Evolutionary conservation across 64 coral and sea anemone species (phyloP), one percentile per base, ranked within the genome.

Genomic region (Montipora capricornis): DNA sequence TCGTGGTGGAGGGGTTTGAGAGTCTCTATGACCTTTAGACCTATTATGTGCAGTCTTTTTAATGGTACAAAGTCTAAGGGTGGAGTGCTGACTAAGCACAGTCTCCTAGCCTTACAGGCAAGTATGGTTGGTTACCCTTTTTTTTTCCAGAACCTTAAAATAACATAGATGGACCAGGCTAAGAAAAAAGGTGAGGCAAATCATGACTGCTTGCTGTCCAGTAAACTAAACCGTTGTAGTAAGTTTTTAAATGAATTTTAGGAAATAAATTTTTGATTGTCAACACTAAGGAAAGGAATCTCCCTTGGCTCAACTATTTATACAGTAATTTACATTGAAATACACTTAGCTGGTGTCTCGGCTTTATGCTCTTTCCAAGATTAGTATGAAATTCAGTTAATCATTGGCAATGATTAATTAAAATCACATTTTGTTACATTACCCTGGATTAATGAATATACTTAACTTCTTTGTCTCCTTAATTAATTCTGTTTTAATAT

Each of bases 331-430:
- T 64, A 64, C 60, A 29, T 29, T 29, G 26, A 29, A 29, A 29
- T 29, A 29, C 26, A 29, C 26, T 29, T 29, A 29, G 26, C 0
- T 64, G 60, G 60, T 64, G 9, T 64, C 60, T 64, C 60, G 0
- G 60, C 60, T 64, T 12, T 64, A 15, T 12, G 60, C 60, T 64
- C 60, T 64, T 64, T 64, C 60, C 60, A 64, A 64, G 60, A 64
- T 76, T 73, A 73, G 74, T 44, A 76, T 76, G 22, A 37, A 44
- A 76, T 6, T 73, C 37, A 77, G 44, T 77, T 49, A 77, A 77
- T 19, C 52, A 57, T 57, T 2, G 52, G 10, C 52, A 57, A 57
- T 57, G 52, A 29, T 29, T 29, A 29, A 29, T 9, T 24, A 29
- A 74, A 19, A 20, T 74, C 20, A 57, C 52, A 57, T 57, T 24